Evolutionary conservation across 2,888 invertebrate genomes (phyloP).

Genomic region (Rugalucina vietnamica): DNA sequence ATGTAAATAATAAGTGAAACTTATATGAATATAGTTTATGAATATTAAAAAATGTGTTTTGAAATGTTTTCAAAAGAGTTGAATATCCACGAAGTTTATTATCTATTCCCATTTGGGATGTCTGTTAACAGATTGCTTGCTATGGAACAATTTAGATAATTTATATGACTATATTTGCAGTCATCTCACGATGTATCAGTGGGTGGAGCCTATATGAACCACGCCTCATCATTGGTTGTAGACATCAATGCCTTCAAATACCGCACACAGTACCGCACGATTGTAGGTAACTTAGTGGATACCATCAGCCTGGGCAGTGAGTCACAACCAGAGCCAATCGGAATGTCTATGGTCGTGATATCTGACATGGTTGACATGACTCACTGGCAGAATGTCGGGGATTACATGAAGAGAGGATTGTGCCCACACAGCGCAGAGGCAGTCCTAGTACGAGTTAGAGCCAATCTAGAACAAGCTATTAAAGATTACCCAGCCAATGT

Average conservation of each 20-base stretch:
- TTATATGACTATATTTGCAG: constrained; percentile 21
- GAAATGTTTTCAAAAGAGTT: no score
- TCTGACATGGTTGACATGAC: constrained; percentile 53
- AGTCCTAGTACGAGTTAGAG: constrained; percentile 37
- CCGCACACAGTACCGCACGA: constrained; percentile 49
- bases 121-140: not conserved
- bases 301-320: constrained; percentile 52
- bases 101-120: no score
- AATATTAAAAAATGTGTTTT: no score
- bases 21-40: no score
- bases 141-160: not conserved
- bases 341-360: constrained; percentile 18
- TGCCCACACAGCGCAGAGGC: constrained; percentile 60
- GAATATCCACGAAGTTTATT: no score
- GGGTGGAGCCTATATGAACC: constrained; percentile 56
- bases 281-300: constrained; percentile 48
- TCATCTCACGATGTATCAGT: constrained; percentile 57
- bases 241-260: constrained; percentile 53
- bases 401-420: constrained; percentile 50
- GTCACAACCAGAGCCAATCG: constrained; percentile 56
- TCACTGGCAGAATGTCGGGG: constrained; percentile 57
- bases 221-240: constrained; percentile 58
- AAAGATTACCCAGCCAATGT: constrained; percentile 49
- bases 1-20: no score
- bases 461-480: constrained; percentile 53